phyloP scores from a whole-genome alignment of 2,113 vertebrate species.

The Lagopus muta region DNA sequence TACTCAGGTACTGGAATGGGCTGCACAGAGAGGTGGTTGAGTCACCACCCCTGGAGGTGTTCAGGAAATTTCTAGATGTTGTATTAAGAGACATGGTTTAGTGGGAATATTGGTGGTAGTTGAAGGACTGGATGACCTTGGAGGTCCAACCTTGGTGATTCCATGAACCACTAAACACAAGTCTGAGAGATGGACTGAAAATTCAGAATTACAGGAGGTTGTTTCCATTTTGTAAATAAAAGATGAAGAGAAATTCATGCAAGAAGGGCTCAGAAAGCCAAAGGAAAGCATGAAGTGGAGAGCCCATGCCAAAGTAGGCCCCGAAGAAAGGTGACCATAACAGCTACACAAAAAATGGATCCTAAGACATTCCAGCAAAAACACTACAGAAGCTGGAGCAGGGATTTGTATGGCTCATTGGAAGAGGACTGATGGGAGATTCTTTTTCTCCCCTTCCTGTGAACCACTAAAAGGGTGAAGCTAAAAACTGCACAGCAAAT shows the following conservation, averaged over 20 bases:
- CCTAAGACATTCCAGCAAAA: slow-evolving; percentile 1
- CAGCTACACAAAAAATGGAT: neutral
- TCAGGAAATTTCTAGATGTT: too few relatives aligned
- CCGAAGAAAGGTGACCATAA: neutral
- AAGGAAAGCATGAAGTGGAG: slow-evolving; percentile 16
- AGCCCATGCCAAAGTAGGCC: neutral
- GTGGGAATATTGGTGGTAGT: too few relatives aligned
- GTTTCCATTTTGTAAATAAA: neutral
- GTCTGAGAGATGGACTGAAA: neutral
- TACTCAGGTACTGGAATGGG: too few relatives aligned
- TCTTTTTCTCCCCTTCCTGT: neutral
- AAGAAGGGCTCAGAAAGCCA: neutral
- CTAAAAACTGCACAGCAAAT: slow-evolving; percentile 35
- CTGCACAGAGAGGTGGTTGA: too few relatives aligned
- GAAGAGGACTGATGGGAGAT: neutral
- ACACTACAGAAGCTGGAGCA: neutral
- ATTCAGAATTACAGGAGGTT: slow-evolving; percentile 25
- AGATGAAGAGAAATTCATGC: neutral
- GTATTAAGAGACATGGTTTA: too few relatives aligned
- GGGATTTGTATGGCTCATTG: neutral
- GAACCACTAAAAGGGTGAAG: neutral
- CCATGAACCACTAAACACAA: neutral
- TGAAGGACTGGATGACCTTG: too few relatives aligned
- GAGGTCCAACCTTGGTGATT: too few relatives aligned
- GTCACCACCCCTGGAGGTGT: too few relatives aligned